These are phyloP conservation scores for Fissipunctia ypsillon DNA, from an alignment of 2,888 invertebrate species.

Conservation along the genomic window DNA sequence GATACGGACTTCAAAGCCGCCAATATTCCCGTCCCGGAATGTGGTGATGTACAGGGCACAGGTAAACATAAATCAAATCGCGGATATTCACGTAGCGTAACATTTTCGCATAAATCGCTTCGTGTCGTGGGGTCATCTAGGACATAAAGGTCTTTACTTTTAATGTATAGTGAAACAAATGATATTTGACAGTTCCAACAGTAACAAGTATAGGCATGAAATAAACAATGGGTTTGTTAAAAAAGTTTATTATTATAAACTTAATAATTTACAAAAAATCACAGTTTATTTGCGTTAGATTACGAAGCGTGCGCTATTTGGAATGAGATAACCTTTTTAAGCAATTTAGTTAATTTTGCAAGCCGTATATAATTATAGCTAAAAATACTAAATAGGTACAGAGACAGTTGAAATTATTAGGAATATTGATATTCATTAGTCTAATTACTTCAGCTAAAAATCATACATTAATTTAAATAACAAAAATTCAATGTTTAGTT, in stretches of 20 bases:
- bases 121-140: background rate
- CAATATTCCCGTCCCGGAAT: background rate
- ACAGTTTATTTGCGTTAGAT: slow-evolving; percentile 72
- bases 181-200: slow-evolving; percentile 33
- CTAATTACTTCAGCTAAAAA: slow-evolving; percentile 10
- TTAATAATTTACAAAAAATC: slow-evolving; percentile 74
- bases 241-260: slow-evolving; percentile 71
- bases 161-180: slow-evolving; percentile 19
- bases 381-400: slow-evolving; percentile 16
- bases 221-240: slow-evolving; percentile 61
- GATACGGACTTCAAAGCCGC: background rate
- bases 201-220: slow-evolving; percentile 31
- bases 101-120: background rate
- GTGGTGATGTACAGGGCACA: background rate
- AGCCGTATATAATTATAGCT: slow-evolving; percentile 23
- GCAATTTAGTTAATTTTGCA: slow-evolving; percentile 18
- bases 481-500: slow-evolving; percentile 12
- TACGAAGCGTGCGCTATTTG: slow-evolving; percentile 58
- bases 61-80: background rate
- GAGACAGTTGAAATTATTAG: background rate
- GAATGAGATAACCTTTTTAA: slow-evolving; percentile 57
- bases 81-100: background rate
- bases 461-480: slow-evolving; percentile 3
- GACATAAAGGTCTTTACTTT: background rate
- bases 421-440: slow-evolving; percentile 11